Percentiles rank a stretch among this genome's conserved stretches.
These are phyloP conservation scores for Ochotona curzoniae DNA, from an alignment of 2,113 vertebrate genomes.

Conservation along the genomic window DNA sequence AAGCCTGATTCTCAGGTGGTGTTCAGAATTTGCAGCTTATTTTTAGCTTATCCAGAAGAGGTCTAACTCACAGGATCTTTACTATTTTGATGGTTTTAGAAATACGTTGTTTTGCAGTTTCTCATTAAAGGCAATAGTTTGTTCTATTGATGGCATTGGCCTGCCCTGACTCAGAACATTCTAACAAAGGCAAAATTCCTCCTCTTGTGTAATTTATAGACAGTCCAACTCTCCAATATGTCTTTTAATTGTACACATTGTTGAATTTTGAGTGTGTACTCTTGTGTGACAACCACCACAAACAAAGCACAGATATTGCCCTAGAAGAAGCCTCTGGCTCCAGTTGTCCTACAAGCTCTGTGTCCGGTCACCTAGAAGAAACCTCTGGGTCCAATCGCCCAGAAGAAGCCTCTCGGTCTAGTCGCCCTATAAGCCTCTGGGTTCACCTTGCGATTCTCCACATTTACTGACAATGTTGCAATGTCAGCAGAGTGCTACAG, in stretches of 20 bases:
- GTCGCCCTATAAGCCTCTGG: too few species aligned
- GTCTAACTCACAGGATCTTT: neutral
- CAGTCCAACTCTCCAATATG: neutral
- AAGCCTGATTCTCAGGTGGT: neutral
- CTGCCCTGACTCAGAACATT: neutral
- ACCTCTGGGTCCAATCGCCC: too few species aligned
- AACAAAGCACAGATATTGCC: neutral
- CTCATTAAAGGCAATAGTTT: neutral
- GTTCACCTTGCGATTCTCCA: neutral
- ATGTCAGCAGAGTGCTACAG: neutral
- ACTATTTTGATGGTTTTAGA: constrained; percentile 24
- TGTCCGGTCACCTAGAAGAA: too few species aligned
- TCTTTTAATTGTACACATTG: neutral
- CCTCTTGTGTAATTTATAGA: neutral
- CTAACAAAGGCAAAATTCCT: neutral
- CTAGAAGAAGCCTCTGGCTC: too few species aligned
- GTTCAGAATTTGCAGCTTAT: constrained; percentile 47
- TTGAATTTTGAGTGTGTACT: neutral
- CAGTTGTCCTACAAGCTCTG: too few species aligned
- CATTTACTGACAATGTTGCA: neutral
- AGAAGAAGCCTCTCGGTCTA: too few species aligned
- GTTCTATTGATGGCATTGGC: neutral
- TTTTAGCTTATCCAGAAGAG: constrained; percentile 36
- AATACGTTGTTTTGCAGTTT: constrained; percentile 12
- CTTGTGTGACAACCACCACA: neutral